Evolutionary conservation across 2,797 vertebrate genomes (phyloP), one percentile per base, ranked within the genome.

Genomic region (Tympanoctomys barrerae): DNA sequence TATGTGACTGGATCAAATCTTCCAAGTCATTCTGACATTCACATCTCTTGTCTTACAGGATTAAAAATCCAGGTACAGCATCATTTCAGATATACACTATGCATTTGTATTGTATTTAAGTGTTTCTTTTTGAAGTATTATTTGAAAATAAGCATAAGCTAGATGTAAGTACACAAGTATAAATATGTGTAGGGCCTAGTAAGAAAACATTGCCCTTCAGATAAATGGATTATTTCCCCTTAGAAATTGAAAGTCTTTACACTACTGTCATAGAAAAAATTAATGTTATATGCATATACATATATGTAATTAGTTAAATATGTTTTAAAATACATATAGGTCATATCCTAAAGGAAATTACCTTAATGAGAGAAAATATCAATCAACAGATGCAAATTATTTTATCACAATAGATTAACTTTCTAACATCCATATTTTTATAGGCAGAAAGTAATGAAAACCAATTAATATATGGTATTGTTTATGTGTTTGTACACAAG

Each of bases 1-100:
- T 99, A 99, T 10, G 99, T 99, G 97, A 99, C 99, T 1, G 99
- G 99, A 33, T 99, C 99, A 39, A 99, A 99, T 81, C 99, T 99
- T 84, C 99, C 99, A 7, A 99, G 99, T 96, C 99, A 99, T 97
- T 99, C 99, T 1, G 99, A 99, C 9, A 98, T 99, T 89, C 99
- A 99, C 88, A 97, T 99, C 73, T 99, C 99, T 82, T 99, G 99
- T 94, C 98, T 99, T 97, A 99, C 99, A 1, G 99, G 99, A 61
- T 98, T 99, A 91, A 99, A 99, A 97, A 99, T 99, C 98, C 99
- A 99, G 99, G 99, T 99, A 98, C 0, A 73, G 39, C 33, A 91
- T 95, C 36, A 75, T 57, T 73, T 68, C 52, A 82, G 28, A 73
- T 9, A 78, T 68, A 82, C 70, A 31, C 31, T 36, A 11, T 83